Conservation (phyloP, 1,140 invertebrate species). For the Chironomus tepperi region DNA sequence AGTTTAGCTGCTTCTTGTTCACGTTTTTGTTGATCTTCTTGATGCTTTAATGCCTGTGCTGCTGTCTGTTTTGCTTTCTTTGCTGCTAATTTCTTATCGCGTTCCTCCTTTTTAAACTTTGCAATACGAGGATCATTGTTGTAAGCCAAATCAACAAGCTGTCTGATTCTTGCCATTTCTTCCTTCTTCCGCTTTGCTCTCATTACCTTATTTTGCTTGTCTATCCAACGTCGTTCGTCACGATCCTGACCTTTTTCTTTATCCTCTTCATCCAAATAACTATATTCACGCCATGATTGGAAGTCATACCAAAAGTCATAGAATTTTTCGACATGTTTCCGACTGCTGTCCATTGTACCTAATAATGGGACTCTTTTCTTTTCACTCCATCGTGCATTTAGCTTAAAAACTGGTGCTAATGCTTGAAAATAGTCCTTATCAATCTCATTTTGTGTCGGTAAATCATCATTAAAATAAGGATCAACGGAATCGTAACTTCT, state of each 20-base stretch:
- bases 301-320: conserved; percentile 95
- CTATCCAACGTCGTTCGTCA: conserved; percentile 93
- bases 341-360: conserved; percentile 60
- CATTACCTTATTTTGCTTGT: conserved; percentile 92
- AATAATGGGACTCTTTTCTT: conserved; percentile 77
- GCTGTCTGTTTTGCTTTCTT: conserved; percentile 89
- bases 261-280: conserved; percentile 98
- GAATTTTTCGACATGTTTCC: conserved; percentile 73
- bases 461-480: conserved; percentile 81
- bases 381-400: conserved; percentile 88
- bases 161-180: conserved; percentile 84
- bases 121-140: conserved; percentile 85
- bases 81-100: conserved; percentile 77
- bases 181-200: conserved; percentile 91
- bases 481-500: conserved; percentile 94
- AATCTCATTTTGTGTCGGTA: conserved; percentile 66
- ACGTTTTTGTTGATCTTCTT: conserved; percentile 64
- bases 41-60: conserved; percentile 67
- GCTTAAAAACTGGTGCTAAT: conserved; percentile 71
- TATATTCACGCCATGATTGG: conserved; percentile 98
- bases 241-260: conserved; percentile 95
- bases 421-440: conserved; percentile 78
- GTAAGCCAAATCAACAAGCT: conserved; percentile 88
- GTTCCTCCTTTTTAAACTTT: conserved; percentile 90
- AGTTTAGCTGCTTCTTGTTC: conserved; percentile 72